These are phyloP conservation scores for Manis crassicaudata DNA, from an alignment of 2,797 vertebrate species.

Conservation along the genomic window DNA sequence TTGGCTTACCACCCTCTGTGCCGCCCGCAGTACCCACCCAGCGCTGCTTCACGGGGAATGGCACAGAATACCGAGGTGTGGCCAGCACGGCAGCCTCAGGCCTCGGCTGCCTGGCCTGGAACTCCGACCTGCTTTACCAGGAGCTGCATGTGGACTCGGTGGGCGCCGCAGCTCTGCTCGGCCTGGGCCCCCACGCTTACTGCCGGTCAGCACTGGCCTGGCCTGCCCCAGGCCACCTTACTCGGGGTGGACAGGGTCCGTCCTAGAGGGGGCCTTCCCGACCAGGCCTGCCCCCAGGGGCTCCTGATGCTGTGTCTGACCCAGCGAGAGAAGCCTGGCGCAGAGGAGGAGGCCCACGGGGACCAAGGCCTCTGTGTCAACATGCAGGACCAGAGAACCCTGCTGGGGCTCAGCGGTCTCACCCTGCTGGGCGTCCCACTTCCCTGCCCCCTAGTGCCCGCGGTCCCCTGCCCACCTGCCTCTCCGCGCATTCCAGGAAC, in stretches of 20 bases:
- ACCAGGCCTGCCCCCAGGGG: neutral
- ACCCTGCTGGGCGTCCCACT: neutral
- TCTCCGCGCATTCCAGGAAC: slow-evolving; percentile 86
- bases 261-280: neutral
- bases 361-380: neutral
- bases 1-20: accelerated
- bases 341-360: neutral
- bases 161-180: slow-evolving; percentile 83
- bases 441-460: accelerated
- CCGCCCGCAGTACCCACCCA: slow-evolving; percentile 85
- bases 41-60: slow-evolving; percentile 88
- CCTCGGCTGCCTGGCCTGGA: slow-evolving; percentile 91
- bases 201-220: slow-evolving; percentile 90
- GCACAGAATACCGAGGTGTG: slow-evolving; percentile 89
- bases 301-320: neutral
- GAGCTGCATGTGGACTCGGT: slow-evolving; percentile 89
- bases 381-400: neutral
- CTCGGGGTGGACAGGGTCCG: neutral
- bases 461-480: accelerated
- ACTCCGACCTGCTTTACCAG: slow-evolving; percentile 91
- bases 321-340: neutral
- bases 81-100: slow-evolving; percentile 87
- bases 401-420: neutral
- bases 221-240: accelerated
- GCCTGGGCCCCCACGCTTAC: slow-evolving; percentile 92